Base-by-base conservation (phyloP, 2,797 vertebrate species). In the Cyprinella venusta region DNA sequence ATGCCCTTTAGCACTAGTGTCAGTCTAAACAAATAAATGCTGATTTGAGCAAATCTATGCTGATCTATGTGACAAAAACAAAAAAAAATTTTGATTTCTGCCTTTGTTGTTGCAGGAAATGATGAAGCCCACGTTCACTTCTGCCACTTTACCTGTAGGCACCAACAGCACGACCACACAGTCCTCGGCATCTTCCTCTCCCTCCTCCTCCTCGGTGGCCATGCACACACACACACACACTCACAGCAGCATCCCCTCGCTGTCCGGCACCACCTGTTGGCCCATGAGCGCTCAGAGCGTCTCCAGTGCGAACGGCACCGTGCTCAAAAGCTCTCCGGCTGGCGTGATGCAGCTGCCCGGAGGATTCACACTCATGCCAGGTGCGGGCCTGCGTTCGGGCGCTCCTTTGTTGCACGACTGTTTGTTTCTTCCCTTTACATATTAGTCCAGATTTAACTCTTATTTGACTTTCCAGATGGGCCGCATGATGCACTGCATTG, bases 331-430 rank as follows among this genome's bases (percentile, higher is more conserved):
- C 65, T 93, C 95, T 19, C 67, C 82, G 0, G 93, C 94, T 52
- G 92, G 95, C 24, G 94, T 98, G 13, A 93, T 98, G 91, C 96
- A 95, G 61, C 92, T 98, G 81, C 96, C 97, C 26, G 91, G 93
- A 7, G 95, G 97, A 88, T 97, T 98, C 90, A 96, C 97, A 6
- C 93, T 98, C 86, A 96, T 98, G 97, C 94, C 97, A 89, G 96
- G 97, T 98, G 54, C n/a, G 61, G 63, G 52, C 9, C 16, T 50
- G 24, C 26, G 19, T 65, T 96, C 96, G 88, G 92, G 92, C 91
- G 3, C 9, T 10, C 18, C 15, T 52, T 13, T 79, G 24, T 9
- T 10, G 40, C 15, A 65, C 15, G 54, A 19, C 0, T 9, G 21
- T 19, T 38, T 8, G 24, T 3, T 18, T 59, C 45, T 70, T 30